These are phyloP conservation scores for Lymantria monacha DNA, from an alignment of 2,888 invertebrate genomes.

Conservation along the genomic window DNA sequence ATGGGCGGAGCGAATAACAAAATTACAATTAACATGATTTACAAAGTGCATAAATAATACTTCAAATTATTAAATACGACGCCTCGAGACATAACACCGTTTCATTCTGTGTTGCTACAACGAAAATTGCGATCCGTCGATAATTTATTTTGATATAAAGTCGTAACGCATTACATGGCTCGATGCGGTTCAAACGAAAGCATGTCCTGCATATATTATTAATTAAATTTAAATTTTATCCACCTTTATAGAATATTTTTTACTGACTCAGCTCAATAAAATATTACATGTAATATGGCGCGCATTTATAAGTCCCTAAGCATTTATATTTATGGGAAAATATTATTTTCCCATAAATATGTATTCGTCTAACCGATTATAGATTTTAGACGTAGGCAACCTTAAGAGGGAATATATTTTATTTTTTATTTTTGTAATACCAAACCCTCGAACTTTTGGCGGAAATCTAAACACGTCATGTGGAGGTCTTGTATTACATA, in stretches of 20 bases:
- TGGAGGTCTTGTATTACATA: too few relatives aligned
- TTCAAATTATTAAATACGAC: constrained; percentile 56
- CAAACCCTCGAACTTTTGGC: too few relatives aligned
- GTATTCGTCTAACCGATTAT: too few relatives aligned
- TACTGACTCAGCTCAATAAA: neutral
- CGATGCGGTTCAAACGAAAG: constrained; percentile 26
- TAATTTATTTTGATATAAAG: constrained; percentile 30
- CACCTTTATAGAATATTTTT: constrained; percentile 4
- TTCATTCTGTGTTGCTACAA: constrained; percentile 26
- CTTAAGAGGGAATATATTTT: too few relatives aligned
- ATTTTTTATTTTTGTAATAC: too few relatives aligned
- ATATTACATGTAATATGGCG: too few relatives aligned
- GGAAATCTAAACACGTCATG: too few relatives aligned
- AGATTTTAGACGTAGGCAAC: too few relatives aligned
- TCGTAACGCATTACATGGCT: constrained; percentile 26
- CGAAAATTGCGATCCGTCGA: constrained; percentile 22
- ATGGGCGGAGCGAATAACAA: constrained; percentile 49
- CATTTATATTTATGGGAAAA: too few relatives aligned
- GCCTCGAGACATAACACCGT: constrained; percentile 38
- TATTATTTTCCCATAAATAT: too few relatives aligned
- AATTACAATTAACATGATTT: constrained; percentile 74
- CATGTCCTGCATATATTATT: constrained; percentile 20
- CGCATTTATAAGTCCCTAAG: too few relatives aligned
- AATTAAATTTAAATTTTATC: constrained; percentile 17
- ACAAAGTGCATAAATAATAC: constrained; percentile 60